These are phyloP conservation scores for Alectoris magna DNA, from an alignment of 2,797 vertebrate genomes.

Conservation along the genomic window DNA sequence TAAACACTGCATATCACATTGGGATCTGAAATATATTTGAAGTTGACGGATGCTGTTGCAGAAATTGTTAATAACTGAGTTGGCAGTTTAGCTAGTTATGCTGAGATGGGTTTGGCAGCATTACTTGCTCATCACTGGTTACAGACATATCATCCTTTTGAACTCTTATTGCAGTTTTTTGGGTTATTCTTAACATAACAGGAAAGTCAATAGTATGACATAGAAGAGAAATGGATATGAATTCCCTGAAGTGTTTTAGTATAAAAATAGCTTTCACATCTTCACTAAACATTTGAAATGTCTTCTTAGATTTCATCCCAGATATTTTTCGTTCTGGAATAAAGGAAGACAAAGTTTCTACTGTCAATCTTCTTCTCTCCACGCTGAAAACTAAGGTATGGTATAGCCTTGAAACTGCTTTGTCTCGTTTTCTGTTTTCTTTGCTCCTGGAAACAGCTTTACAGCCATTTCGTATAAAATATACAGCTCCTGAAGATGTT, in stretches of 20 bases:
- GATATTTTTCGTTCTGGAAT: conserved; percentile 88
- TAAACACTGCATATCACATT: neutral
- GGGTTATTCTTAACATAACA: neutral
- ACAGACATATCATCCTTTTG: neutral
- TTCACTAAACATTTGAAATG: conserved; percentile 48
- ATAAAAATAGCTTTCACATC: neutral
- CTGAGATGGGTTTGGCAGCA: neutral
- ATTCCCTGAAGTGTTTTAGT: neutral
- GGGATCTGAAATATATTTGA: neutral
- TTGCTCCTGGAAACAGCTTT: neutral
- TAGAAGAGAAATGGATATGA: neutral
- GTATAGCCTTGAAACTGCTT: neutral
- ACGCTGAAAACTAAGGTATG: conserved; percentile 89
- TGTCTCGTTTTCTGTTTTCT: neutral
- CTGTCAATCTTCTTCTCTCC: conserved; percentile 89
- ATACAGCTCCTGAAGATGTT: neutral
- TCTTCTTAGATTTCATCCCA: conserved; percentile 88
- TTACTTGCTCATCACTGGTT: neutral
- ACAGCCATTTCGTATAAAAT: neutral
- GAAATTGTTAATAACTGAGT: neutral
- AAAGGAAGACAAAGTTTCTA: conserved; percentile 92
- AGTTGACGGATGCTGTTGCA: neutral
- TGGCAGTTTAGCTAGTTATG: neutral
- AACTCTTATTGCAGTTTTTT: neutral
- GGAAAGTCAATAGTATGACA: neutral